phyloP scores from a whole-genome alignment of 2,113 vertebrate genomes.

The Egretta garzetta region DNA sequence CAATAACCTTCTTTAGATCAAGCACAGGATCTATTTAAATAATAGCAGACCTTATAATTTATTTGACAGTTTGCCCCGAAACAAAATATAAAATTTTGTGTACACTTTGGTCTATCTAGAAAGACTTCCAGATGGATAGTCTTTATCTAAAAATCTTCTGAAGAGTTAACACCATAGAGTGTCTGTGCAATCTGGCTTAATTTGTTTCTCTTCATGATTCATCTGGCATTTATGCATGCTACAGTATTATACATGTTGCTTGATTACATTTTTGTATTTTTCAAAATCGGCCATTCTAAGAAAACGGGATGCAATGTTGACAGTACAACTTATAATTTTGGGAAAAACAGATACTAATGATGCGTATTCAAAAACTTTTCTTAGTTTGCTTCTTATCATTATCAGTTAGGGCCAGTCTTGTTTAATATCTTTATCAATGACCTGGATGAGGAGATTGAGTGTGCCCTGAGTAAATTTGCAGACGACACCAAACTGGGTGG shows the following conservation, averaged over 20 bases:
- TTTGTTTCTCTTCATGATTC: neutral
- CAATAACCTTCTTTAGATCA: neutral
- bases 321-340: neutral
- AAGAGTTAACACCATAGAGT: neutral
- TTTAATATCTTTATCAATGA: no score
- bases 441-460: no score
- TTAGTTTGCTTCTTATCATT: neutral
- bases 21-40: neutral
- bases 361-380: neutral
- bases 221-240: neutral
- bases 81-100: neutral
- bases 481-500: no score
- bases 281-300: neutral
- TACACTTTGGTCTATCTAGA: neutral
- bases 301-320: neutral
- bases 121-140: neutral
- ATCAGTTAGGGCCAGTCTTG: no score
- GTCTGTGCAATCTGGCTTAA: neutral
- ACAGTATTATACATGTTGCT: neutral
- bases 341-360: neutral
- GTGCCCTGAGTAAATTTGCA: no score
- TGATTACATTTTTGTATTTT: neutral
- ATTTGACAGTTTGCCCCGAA: neutral
- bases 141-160: neutral
- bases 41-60: neutral